These are phyloP conservation scores for Horisme vitalbata DNA, from an alignment of 2,888 invertebrate species.

Conservation along the genomic window DNA sequence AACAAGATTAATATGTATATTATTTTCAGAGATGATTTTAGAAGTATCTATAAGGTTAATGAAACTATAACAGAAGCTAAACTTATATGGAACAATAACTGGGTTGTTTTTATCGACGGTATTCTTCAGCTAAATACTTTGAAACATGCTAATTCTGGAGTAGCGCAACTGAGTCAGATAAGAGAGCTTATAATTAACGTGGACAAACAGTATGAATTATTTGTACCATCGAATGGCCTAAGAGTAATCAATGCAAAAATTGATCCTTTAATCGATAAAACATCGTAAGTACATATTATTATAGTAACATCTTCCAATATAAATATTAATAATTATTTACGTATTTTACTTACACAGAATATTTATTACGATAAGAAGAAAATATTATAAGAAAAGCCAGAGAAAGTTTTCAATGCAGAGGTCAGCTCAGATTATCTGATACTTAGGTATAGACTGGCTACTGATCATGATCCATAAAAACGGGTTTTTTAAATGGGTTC, in stretches of 20 bases:
- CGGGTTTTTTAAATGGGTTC: too few species aligned
- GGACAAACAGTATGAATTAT: slow-evolving; percentile 32
- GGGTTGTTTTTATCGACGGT: slow-evolving; percentile 91
- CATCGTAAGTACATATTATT: slow-evolving; percentile 43
- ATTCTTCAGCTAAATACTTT: slow-evolving; percentile 89
- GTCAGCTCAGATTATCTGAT: too few species aligned
- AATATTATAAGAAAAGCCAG: too few species aligned
- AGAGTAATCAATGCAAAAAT: slow-evolving; percentile 29
- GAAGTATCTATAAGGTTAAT: slow-evolving; percentile 37
- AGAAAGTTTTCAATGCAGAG: too few species aligned
- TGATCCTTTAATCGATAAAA: slow-evolving; percentile 36
- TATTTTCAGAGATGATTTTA: slow-evolving; percentile 44
- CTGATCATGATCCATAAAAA: too few species aligned
- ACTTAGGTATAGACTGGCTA: too few species aligned
- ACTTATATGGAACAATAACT: slow-evolving; percentile 88
- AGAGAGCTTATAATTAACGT: slow-evolving; percentile 38
- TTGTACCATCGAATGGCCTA: slow-evolving; percentile 2
- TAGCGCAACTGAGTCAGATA: slow-evolving; percentile 83
- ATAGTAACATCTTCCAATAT: too few species aligned
- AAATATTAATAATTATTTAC: too few species aligned
- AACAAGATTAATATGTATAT: neutral
- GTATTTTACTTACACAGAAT: too few species aligned
- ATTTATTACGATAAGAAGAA: too few species aligned
- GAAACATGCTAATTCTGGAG: slow-evolving; percentile 79
- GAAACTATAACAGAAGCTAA: slow-evolving; percentile 43